phyloP scores from a whole-genome alignment of 2,797 vertebrate genomes.

The Glossophaga mutica region DNA sequence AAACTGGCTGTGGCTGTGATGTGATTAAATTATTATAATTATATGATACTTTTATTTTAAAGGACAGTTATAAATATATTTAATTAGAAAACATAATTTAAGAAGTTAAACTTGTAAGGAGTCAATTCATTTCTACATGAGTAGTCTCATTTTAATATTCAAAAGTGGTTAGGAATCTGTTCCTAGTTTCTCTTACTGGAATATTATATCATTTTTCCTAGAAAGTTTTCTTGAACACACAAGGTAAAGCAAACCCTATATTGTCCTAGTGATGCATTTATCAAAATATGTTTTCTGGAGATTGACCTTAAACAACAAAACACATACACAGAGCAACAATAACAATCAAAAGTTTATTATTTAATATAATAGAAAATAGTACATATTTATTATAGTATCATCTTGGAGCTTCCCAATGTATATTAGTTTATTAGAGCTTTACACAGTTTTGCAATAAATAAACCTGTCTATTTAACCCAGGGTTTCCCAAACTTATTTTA shows the following conservation, averaged over 20 bases:
- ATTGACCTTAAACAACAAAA: slow-evolving; percentile 19
- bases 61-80: slow-evolving; percentile 33
- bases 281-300: neutral
- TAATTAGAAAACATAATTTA: slow-evolving; percentile 18
- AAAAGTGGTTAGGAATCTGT: neutral
- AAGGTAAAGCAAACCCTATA: neutral
- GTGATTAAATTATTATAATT: slow-evolving; percentile 45
- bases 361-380: neutral
- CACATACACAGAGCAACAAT: neutral
- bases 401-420: neutral
- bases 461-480: neutral
- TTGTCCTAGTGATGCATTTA: neutral
- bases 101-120: neutral
- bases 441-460: neutral
- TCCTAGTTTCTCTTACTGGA: neutral
- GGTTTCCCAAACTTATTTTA: neutral
- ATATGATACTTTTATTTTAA: slow-evolving; percentile 11
- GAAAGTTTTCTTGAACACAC: neutral
- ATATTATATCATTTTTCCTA: neutral
- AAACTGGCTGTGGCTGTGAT: neutral
- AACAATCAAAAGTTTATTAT: neutral
- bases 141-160: slow-evolving; percentile 21
- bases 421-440: slow-evolving; percentile 18
- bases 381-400: neutral
- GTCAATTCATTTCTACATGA: slow-evolving; percentile 11